Evolutionary conservation across 2,113 vertebrate species (phyloP), one percentile per base, ranked within the genome.

Genomic region (Melanotaenia duboulayi): DNA sequence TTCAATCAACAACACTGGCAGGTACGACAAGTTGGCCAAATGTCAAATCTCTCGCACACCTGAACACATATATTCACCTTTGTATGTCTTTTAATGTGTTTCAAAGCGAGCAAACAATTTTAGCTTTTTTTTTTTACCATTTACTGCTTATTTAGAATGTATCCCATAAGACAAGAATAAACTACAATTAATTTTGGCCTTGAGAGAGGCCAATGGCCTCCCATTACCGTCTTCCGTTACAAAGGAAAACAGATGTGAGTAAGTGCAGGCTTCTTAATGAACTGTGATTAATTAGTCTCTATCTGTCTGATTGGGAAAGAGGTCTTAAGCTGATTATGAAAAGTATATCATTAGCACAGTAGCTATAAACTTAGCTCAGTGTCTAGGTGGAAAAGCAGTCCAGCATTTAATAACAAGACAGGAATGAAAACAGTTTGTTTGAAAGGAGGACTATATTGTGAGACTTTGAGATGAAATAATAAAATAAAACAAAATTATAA

Each of bases 251-350:
- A 81, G 65, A 83, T 78, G 59, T 46, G 74, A 49, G 51, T 79
- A 82, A 78, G 83, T 74, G 55, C 70, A 72, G 61, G 14, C 50
- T 57, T 68, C 66, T 57, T 88, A 84, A 92, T 87, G 50, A 48
- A 50, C 52, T 60, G 54, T 84, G 86, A 92, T 91, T 84, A 90
- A 90, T 90, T 87, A 86, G 61, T 75, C 63, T 24, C 73, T 76
- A 17, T 19, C 78, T 78, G 74, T 81, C 77, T 84, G 86, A 89
- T 84, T 84, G 80, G 76, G 66, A 78, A 84, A 81, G 56, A 69
- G 76, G 82, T 74, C 80, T 80, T 50, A n/a, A 67, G 82, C 71
- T 87, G 80, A 85, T 89, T 87, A 88, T 78, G 49, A 84, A 86
- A 87, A 69, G 71, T 61, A 54, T 65, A 73, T 85, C 49, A 87